phyloP scores from a whole-genome alignment of 2,113 vertebrate species.

The Clarias magur region DNA sequence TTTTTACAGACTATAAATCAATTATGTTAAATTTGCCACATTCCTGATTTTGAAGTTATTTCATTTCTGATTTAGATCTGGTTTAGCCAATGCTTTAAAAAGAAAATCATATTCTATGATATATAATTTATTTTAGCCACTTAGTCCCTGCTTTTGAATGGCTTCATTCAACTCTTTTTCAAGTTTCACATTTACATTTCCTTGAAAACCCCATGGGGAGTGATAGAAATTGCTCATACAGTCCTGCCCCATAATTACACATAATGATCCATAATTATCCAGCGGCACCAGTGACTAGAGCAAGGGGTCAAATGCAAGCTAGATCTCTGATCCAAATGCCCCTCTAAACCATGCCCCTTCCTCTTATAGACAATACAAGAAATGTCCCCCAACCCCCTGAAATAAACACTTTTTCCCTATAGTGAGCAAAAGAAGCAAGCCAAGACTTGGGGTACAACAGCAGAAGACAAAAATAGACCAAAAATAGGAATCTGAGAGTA shows the following conservation, averaged over 20 bases:
- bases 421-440: not conserved
- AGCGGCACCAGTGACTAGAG: slow-evolving; percentile 24
- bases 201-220: slow-evolving; percentile 29
- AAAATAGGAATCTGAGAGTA: not conserved
- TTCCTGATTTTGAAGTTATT: not conserved
- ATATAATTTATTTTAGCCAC: not conserved
- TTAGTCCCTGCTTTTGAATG: not conserved
- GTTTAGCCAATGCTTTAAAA: not conserved
- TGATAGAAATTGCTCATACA: slow-evolving; percentile 39
- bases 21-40: not conserved
- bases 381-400: not conserved
- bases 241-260: slow-evolving; percentile 47
- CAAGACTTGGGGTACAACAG: not conserved
- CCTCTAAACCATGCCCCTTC: not conserved
- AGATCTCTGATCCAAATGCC: not conserved
- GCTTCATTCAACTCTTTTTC: not conserved
- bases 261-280: slow-evolving; percentile 53
- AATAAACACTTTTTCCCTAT: not conserved
- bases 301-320: not conserved
- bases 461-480: not conserved
- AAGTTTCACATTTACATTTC: slow-evolving; percentile 4
- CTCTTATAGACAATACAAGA: not conserved
- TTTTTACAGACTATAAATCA: not conserved
- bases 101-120: not conserved
- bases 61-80: not conserved